Evolutionary conservation across 2,797 vertebrate genomes (phyloP), one percentile per base, ranked within the genome.

Genomic region (Loriculus beryllinus): DNA sequence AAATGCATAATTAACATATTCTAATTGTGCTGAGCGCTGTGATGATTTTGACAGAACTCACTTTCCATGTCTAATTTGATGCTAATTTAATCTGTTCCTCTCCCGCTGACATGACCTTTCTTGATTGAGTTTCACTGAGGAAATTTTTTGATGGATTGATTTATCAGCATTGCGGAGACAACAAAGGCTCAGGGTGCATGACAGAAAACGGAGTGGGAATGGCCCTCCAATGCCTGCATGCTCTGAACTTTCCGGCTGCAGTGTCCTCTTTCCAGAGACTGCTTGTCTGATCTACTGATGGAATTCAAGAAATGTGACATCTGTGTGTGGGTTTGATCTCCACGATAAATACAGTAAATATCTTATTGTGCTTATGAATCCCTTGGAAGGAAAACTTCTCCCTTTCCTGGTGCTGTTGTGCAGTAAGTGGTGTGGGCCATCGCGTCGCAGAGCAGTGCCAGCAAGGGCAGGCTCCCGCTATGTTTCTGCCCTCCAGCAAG

Each of bases 1-100:
- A 99, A 99, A 99, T 99, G 99, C 99, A 99, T 99, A 99, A 99
- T 99, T 99, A 99, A 99, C 99, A 99, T 99, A 99, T 99, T 99
- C 99, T 99, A 99, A 99, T 99, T 99, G 99, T 99, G 99, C 99
- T 99, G 99, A 99, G 99, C 99, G 99, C 99, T 98, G 99, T 98
- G 99, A 99, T 99, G 99, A 99, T 99, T 99, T 99, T 99, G 99
- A 99, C 99, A 99, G 99, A 99, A 99, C 99, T 99, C 99, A 99
- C 99, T 99, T 99, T 99, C 99, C 99, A 99, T 99, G 99, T 99
- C 99, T 99, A 99, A 99, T 99, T 99, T 99, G 99, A 99, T 99
- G 99, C 99, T 99, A 99, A 99, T 99, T 99, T 99, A 99, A 99
- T 99, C 99, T 99, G 99, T 99, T 99, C 99, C 99, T 99, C 99